Conservation (phyloP, 2,113 vertebrate species). For the Stercorarius parasiticus region DNA sequence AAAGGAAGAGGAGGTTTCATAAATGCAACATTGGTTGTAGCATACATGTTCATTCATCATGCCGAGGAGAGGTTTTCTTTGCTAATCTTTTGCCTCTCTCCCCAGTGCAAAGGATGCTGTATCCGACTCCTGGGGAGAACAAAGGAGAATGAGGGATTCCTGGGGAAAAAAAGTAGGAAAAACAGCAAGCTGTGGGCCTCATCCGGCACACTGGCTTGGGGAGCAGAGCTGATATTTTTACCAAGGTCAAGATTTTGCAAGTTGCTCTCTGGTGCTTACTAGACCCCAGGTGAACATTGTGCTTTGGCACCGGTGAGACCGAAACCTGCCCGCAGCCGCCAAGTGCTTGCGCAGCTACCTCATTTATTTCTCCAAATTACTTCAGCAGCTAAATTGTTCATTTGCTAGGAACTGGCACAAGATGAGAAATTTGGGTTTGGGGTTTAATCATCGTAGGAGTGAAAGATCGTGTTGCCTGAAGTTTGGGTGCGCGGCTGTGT, state of each 20-base stretch:
- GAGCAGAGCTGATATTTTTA: not conserved
- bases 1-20: not conserved
- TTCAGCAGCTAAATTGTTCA: not conserved
- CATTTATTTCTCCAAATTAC: not conserved
- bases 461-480: not conserved
- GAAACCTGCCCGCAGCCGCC: not conserved
- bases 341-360: not conserved
- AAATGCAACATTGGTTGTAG: not conserved
- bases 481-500: rapidly evolving
- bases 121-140: not conserved
- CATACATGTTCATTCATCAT: rapidly evolving
- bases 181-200: not conserved
- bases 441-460: not conserved
- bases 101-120: not conserved
- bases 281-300: not conserved
- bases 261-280: not conserved
- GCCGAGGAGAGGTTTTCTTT: not conserved
- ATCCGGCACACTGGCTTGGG: rapidly evolving
- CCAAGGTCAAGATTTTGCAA: not conserved
- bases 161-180: not conserved
- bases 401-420: not conserved
- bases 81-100: rapidly evolving
- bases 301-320: not conserved
- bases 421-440: not conserved
- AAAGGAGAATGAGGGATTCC: not conserved